Evolutionary conservation across 1,140 invertebrate genomes (phyloP).

Genomic region (Bombus waltoni): DNA sequence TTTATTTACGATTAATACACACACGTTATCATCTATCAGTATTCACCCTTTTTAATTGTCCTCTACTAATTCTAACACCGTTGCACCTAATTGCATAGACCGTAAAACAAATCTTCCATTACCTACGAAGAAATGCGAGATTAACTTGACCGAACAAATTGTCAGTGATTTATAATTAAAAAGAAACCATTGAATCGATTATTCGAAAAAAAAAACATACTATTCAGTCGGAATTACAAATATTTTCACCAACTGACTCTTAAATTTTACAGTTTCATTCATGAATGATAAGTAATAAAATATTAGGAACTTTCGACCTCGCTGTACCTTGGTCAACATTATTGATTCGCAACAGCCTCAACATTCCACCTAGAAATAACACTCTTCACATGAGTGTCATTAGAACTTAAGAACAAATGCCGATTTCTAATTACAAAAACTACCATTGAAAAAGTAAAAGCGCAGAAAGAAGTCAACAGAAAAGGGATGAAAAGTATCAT

Average conservation of each 20-base stretch:
- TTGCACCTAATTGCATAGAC: background rate
- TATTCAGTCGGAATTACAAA: background rate
- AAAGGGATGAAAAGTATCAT: background rate
- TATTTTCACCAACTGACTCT: background rate
- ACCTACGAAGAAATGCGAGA: background rate
- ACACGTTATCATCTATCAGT: background rate
- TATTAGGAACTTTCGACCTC: background rate
- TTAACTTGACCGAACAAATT: background rate
- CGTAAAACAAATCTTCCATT: background rate
- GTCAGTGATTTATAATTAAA: background rate
- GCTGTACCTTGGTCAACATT: background rate
- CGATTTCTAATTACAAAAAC: background rate
- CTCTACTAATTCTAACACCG: background rate
- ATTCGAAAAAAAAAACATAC: background rate
- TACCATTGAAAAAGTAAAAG: no score
- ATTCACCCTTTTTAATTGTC: background rate
- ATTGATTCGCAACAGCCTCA: slow-evolving; percentile 15
- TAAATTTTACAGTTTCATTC: background rate
- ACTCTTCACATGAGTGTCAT: background rate
- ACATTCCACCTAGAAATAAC: background rate
- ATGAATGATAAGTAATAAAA: background rate
- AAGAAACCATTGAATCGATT: no score
- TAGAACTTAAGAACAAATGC: background rate
- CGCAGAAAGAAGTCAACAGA: background rate
- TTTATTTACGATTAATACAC: background rate